Evolutionary conservation across 2,797 vertebrate genomes (phyloP).

Genomic region (Florisuga fusca): DNA sequence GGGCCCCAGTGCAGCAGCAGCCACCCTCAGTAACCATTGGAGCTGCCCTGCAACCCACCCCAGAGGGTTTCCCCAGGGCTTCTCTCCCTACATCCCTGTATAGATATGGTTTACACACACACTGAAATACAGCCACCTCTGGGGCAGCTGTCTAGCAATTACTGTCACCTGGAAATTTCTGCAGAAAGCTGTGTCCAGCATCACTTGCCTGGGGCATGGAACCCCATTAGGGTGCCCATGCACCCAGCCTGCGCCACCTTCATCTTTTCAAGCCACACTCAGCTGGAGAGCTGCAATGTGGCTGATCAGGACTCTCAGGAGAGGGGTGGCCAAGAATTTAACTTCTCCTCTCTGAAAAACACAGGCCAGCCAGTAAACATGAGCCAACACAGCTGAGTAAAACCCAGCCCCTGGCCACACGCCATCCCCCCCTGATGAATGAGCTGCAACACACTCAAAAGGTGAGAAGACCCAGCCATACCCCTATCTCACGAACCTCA

Average conservation of each 20-base stretch:
- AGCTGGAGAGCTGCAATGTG: not conserved
- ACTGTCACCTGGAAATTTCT: not conserved
- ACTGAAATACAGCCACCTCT: not conserved
- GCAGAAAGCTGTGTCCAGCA: not conserved
- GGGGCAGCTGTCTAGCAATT: conserved; percentile 3
- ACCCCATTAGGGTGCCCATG: not conserved
- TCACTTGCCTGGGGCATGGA: not conserved
- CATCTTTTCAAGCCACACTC: not conserved
- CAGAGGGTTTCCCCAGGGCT: not conserved
- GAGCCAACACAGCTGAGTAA: conserved; percentile 22
- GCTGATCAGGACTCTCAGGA: not conserved
- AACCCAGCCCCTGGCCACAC: not conserved
- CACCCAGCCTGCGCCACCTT: not conserved
- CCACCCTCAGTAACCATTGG: accelerated
- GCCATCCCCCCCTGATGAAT: conserved; percentile 30
- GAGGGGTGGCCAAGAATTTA: not conserved
- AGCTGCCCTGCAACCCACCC: accelerated
- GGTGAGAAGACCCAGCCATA: conserved; percentile 32
- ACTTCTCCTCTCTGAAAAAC: not conserved
- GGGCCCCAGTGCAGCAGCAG: not conserved
- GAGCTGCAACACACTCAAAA: conserved; percentile 37
- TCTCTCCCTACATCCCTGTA: not conserved
- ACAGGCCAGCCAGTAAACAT: accelerated
- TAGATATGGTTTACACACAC: not conserved
- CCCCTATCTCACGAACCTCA: accelerated